A percentile compares a stretch with the other conserved stretches of the same genome.
phyloP scores from a whole-genome alignment of 2,113 vertebrate species.

The Bufo gargarizans region DNA sequence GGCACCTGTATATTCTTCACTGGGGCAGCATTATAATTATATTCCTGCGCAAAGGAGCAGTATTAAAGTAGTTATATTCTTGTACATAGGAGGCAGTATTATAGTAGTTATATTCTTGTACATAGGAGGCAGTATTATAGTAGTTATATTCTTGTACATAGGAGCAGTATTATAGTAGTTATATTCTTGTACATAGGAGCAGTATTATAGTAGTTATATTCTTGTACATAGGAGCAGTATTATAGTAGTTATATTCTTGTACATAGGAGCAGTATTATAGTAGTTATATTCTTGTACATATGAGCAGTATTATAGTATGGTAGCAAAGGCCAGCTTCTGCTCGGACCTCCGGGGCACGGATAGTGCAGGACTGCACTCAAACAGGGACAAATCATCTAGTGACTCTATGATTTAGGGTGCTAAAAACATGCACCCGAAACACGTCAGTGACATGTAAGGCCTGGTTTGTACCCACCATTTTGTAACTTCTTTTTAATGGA shows the following conservation, averaged over 20 bases:
- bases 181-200: neutral
- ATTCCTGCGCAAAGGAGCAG: neutral
- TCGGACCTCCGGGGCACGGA: too few species aligned
- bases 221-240: neutral
- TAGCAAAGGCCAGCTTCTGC: too few species aligned
- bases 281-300: neutral
- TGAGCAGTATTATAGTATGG: neutral
- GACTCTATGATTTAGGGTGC: too few species aligned
- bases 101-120: constrained; percentile 5
- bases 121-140: neutral
- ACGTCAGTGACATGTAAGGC: too few species aligned
- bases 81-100: neutral
- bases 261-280: neutral
- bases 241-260: neutral
- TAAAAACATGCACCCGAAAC: too few species aligned
- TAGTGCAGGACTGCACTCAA: too few species aligned
- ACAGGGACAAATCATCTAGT: too few species aligned
- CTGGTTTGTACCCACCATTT: too few species aligned
- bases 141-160: neutral
- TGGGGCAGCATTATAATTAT: neutral
- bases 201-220: neutral
- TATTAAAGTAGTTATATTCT: constrained; percentile 5
- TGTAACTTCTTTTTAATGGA: too few species aligned
- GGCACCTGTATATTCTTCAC: too few species aligned
- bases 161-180: neutral